Conservation (phyloP, 2,797 vertebrate genomes). For the Columba guinea region DNA sequence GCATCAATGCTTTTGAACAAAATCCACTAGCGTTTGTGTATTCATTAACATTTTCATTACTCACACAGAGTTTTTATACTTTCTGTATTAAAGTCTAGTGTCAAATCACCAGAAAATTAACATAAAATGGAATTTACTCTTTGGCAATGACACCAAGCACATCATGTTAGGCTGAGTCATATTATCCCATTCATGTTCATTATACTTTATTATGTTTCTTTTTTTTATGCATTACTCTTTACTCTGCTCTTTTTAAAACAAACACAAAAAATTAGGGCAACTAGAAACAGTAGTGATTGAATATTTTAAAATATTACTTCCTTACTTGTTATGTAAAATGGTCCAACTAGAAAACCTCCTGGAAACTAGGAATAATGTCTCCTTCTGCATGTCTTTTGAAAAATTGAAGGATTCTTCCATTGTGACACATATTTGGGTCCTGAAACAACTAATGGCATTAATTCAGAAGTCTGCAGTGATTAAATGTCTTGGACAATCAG, state of each 20-base stretch:
- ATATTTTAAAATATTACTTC: background rate
- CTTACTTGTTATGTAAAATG: background rate
- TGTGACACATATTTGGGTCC: background rate
- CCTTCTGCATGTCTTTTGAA: fast-evolving
- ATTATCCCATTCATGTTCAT: background rate
- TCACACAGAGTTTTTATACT: background rate
- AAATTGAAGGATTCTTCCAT: background rate
- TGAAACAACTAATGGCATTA: background rate
- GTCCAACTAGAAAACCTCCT: background rate
- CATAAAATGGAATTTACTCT: background rate
- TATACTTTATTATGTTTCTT: background rate
- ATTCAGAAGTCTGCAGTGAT: background rate
- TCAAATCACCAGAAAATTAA: background rate
- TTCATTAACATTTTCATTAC: background rate
- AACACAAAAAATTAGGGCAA: background rate
- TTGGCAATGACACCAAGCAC: background rate
- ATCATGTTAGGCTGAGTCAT: background rate
- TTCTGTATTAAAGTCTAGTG: background rate
- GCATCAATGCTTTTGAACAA: background rate
- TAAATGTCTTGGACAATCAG: background rate
- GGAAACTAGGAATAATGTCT: background rate
- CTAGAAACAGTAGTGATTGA: background rate
- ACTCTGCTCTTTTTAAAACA: background rate
- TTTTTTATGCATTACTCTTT: background rate
- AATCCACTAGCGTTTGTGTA: background rate